phyloP scores from a whole-genome alignment of 2,797 vertebrate species.

The Ctenosaura bakeri region DNA sequence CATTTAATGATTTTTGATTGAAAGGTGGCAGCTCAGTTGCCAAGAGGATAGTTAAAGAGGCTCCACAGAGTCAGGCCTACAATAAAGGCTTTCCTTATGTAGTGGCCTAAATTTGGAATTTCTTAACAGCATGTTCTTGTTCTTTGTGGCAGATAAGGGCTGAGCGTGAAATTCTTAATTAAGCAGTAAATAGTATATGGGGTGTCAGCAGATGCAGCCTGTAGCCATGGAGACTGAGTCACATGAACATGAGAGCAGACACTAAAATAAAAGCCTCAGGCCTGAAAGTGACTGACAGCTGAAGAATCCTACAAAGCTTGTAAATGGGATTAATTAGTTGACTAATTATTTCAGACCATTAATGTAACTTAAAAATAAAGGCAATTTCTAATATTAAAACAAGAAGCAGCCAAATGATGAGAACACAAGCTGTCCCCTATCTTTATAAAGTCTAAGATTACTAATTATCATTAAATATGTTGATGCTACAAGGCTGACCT shows the following conservation, averaged over 20 bases:
- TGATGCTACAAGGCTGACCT: slow-evolving; percentile 7
- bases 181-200: slow-evolving; percentile 88
- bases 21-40: slow-evolving; percentile 82
- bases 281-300: slow-evolving; percentile 83
- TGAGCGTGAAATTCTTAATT: slow-evolving; percentile 91
- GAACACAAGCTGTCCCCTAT: neutral
- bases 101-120: slow-evolving; percentile 84
- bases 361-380: slow-evolving; percentile 81
- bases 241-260: slow-evolving; percentile 80
- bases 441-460: neutral
- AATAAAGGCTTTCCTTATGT: slow-evolving; percentile 86
- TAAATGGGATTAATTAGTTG: slow-evolving; percentile 86
- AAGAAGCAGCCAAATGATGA: neutral
- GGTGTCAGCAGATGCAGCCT: slow-evolving; percentile 89
- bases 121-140: slow-evolving; percentile 87
- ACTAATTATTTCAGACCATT: slow-evolving; percentile 85
- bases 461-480: slow-evolving; percentile 26
- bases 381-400: slow-evolving; percentile 54
- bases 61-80: slow-evolving; percentile 77
- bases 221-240: slow-evolving; percentile 85
- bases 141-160: slow-evolving; percentile 85
- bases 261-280: slow-evolving; percentile 73
- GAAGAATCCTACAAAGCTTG: slow-evolving; percentile 87
- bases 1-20: slow-evolving; percentile 88
- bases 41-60: slow-evolving; percentile 80